These are phyloP conservation scores for Columba livia DNA, from an alignment of 2,113 vertebrate genomes.

Conservation along the genomic window DNA sequence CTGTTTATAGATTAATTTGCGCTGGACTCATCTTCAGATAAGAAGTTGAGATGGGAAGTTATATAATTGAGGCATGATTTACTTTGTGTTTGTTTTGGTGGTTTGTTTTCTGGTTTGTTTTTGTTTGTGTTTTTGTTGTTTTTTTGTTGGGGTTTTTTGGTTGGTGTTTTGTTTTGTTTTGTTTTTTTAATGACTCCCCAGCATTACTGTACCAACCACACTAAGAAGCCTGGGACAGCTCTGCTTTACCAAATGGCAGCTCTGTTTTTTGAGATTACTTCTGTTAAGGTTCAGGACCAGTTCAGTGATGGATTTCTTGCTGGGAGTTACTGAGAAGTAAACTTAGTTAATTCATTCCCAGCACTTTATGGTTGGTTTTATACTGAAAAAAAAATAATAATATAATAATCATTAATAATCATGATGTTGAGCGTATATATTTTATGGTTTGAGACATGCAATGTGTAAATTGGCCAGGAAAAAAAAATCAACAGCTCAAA, in stretches of 20 bases:
- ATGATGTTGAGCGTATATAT: background rate
- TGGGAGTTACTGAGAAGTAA: background rate
- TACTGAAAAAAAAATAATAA: background rate
- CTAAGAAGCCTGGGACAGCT: background rate
- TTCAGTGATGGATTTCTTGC: background rate
- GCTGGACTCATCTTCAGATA: background rate
- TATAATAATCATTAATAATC: too few species aligned
- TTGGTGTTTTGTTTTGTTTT: too few species aligned
- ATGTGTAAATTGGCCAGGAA: background rate
- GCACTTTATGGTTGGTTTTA: background rate
- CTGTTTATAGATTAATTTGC: background rate
- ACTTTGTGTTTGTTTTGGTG: too few species aligned
- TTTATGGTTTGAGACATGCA: background rate
- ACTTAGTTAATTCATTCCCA: background rate
- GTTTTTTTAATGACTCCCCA: background rate
- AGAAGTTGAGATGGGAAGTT: background rate
- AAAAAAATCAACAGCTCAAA: background rate
- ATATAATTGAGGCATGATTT: background rate
- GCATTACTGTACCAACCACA: background rate
- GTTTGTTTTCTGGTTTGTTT: too few species aligned
- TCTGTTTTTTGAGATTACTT: background rate
- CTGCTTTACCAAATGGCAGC: background rate
- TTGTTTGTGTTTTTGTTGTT: too few species aligned
- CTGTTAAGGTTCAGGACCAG: background rate
- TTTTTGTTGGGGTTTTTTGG: too few species aligned